Base-by-base conservation (phyloP, 2,888 invertebrate species). In the Celastrina argiolus region DNA sequence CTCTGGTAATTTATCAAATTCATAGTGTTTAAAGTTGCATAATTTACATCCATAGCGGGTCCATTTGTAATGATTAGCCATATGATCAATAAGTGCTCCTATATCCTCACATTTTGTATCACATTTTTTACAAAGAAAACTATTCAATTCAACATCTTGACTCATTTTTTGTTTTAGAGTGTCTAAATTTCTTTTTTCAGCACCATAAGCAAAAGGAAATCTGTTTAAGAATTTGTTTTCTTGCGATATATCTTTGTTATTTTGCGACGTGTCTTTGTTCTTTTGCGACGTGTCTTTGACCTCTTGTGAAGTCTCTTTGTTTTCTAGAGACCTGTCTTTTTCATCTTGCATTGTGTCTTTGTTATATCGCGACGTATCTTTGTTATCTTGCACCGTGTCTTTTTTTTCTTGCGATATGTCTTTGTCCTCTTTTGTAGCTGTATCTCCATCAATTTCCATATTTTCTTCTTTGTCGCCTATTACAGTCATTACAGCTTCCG, bases 21-120 rank as follows among this genome's bases (percentile, higher is more conserved):
- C 85, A 72, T 94, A 95, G 69, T 94, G 93, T 76, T 94, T 93
- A 76, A 93, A 96, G 64, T 93, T 92, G 81, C 97, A 97, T 18
- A 94, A 82, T 75, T 93, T 94, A 78, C 97, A 97, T 67, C 94
- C 94, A 78, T 94, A 97, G 34, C 95, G 92, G 75, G 94, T 92
- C 94, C 95, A 95, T 69, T 94, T 94, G 68, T 94, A 92, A 78
- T 96, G 95, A 4, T 75, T 75, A 0, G 94, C 93, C 83, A 94
- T 93, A 74, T 95, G 95, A 61, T 85, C 82, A 28, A 93, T 86
- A 6, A 95, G 78, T 71, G 93, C 92, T 64, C 88, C 84, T 16
- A 91, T 76, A 34, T 91, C 88, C 1, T 83, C 77, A 74, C 91
- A 93, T 71, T 83, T 88, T 14, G 76, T 76, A 51, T 91, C 85